phyloP scores from a whole-genome alignment of 2,113 vertebrate genomes.

The Spheniscus mendiculus region DNA sequence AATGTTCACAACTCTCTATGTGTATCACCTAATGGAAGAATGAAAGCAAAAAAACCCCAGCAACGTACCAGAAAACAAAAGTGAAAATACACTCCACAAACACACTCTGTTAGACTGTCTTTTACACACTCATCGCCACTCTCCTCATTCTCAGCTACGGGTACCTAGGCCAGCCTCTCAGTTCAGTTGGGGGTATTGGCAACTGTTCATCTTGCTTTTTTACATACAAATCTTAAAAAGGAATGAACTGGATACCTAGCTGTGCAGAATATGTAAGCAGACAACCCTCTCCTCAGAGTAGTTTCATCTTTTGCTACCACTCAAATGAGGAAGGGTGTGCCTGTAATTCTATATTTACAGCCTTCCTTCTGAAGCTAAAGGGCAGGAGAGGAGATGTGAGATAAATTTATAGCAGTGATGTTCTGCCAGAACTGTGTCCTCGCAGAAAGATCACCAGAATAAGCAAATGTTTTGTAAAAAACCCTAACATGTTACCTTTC shows the following conservation, averaged over 20 bases:
- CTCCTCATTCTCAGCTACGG: background rate
- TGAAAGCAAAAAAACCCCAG: background rate
- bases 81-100: background rate
- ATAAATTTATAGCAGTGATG: background rate
- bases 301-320: background rate
- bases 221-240: background rate
- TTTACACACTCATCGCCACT: background rate
- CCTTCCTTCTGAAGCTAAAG: background rate
- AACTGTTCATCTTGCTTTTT: background rate
- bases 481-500: background rate
- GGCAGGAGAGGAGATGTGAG: background rate
- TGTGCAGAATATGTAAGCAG: background rate
- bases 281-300: background rate
- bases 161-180: background rate
- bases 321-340: background rate
- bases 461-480: background rate
- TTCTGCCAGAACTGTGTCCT: background rate
- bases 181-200: accelerated
- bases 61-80: background rate
- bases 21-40: background rate
- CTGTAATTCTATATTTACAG: conserved; percentile 12
- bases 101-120: background rate
- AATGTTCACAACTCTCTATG: background rate
- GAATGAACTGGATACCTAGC: background rate
- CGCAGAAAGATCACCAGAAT: background rate